Conservation (phyloP, 2,888 invertebrate genomes). For the Pristionchus fissidentatus region DNA sequence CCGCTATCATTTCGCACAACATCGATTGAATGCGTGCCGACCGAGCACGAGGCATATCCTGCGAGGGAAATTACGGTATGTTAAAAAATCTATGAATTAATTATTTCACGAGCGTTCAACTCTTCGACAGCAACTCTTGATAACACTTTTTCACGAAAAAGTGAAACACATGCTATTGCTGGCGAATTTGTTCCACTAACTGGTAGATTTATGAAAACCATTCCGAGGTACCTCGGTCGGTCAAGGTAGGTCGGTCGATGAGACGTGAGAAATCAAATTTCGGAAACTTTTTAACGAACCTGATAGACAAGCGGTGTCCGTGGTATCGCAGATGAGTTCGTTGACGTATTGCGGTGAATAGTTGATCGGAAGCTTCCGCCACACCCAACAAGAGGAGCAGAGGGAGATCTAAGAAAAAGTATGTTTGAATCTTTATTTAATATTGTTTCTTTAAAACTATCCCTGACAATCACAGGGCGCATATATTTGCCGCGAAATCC, state of each 20-base stretch:
- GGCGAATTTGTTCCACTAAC: no score
- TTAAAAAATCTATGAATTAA: not conserved
- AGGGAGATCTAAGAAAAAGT: not conserved
- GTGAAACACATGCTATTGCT: no score
- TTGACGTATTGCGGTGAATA: conserved; percentile 52
- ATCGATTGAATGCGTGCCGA: conserved; percentile 28
- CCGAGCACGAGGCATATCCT: conserved; percentile 36
- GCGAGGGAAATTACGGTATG: not conserved
- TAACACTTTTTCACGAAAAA: not conserved
- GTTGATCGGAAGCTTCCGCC: conserved; percentile 48
- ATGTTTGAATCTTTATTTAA: no score
- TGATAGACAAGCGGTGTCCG: conserved; percentile 50
- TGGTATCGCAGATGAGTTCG: conserved; percentile 50
- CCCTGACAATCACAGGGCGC: no score
- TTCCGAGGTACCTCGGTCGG: no score
- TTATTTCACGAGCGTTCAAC: not conserved
- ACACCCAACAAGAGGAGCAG: conserved; percentile 52
- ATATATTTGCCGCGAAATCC: no score
- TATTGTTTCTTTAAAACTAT: no score
- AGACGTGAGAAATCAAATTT: no score
- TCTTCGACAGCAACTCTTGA: not conserved
- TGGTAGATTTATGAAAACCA: no score
- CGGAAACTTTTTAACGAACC: conserved; percentile 37
- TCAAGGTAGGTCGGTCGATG: no score
- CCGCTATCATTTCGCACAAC: conserved; percentile 35